Evolutionary conservation across 2,797 vertebrate species (phyloP), one percentile per base, ranked within the genome.

Genomic region (Pelochelys cantorii): DNA sequence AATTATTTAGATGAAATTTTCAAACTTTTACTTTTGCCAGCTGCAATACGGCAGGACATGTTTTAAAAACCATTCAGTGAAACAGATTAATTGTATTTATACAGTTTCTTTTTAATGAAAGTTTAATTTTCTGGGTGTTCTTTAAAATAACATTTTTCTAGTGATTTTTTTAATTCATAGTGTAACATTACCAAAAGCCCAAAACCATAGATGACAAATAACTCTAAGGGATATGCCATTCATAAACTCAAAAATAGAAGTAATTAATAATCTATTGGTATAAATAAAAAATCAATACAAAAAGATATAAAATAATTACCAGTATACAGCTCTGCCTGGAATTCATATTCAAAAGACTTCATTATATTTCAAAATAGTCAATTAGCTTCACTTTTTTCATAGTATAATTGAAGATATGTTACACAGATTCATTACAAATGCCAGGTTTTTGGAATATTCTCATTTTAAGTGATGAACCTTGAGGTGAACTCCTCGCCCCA

Each of bases 261-360:
- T 88, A 11, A 65, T 88, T 95, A 54, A 68, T 22, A 86, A 78
- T 86, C 65, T 42, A 91, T 95, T 48, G 81, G 79, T 79, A 95
- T 92, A 60, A 95, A 95, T 92, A 60, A 95, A 92, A 92, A 93
- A 90, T 93, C 48, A 0, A 94, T 84, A 59, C 14, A 96, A 95
- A 54, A 95, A 95, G 92, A 94, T 95, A 95, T 85, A 91, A 37
- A 90, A 85, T 93, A 93, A 95, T 89, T n/a, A 91, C 56, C 12
- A 94, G 27, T 83, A 78, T 79, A 95, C 93, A 91, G 34, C 77
- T 83, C 71, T 91, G 31, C 20, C 91, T 92, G 83, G 85, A 91
- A 17, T 22, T 2, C 2, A 2, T 77, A 86, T 34, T 55, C 53
- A 79, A 92, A 94, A 91, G 42, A 55, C 3, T 93, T 85, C 6